A percentile compares a stretch with the other conserved stretches of the same genome.
phyloP scores from a whole-genome alignment of 2,888 invertebrate genomes.

The Allolobophora icterica region DNA sequence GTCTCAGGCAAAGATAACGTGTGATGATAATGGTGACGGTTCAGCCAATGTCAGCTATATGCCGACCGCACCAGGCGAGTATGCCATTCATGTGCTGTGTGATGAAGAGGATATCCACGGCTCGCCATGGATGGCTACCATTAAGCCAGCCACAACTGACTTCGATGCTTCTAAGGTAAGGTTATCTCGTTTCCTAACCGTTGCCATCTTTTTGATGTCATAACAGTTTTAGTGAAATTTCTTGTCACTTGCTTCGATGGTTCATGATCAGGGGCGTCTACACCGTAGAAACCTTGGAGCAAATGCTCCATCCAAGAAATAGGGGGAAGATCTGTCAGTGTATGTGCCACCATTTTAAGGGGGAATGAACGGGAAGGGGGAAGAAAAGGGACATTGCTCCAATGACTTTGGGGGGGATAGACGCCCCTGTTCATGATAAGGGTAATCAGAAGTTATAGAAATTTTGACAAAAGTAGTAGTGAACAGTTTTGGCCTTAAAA shows the following conservation, averaged over 20 bases:
- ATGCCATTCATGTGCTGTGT: conserved; percentile 84
- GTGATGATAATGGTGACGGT: conserved; percentile 84
- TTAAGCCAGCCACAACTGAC: conserved; percentile 69
- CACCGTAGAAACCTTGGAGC: too few species aligned
- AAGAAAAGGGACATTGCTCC: too few species aligned
- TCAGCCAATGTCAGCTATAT: conserved; percentile 84
- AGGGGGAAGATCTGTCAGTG: too few species aligned
- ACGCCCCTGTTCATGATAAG: too few species aligned
- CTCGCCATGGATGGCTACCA: conserved; percentile 83
- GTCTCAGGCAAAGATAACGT: conserved; percentile 84
- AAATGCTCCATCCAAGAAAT: too few species aligned
- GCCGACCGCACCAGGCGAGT: conserved; percentile 82
- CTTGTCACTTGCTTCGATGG: not conserved
- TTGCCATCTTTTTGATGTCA: not conserved
- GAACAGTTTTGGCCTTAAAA: too few species aligned
- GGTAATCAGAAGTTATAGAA: not conserved
- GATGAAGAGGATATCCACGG: conserved; percentile 88
- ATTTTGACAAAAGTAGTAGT: too few species aligned
- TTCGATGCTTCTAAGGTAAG: conserved; percentile 49
- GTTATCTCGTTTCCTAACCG: not conserved
- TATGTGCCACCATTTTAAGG: too few species aligned
- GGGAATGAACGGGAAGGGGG: too few species aligned
- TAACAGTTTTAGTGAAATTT: not conserved
- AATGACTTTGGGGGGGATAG: too few species aligned
- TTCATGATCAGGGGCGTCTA: not conserved